Percentiles rank a stretch among this genome's conserved stretches.
Conservation (phyloP, 1,140 invertebrate genomes). For the Papilio helenus region DNA sequence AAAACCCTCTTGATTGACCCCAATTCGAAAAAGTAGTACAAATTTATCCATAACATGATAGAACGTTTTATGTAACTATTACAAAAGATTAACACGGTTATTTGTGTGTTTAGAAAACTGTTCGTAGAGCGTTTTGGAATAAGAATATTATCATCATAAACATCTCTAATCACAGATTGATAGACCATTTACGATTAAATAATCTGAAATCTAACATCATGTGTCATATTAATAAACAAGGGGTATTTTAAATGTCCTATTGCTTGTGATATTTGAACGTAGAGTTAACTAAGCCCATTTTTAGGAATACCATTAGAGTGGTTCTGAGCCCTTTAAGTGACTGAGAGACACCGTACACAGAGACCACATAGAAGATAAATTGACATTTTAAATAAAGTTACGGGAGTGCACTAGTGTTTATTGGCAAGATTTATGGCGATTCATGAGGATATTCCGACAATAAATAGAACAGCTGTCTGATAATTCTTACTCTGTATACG, state of each 20-base stretch:
- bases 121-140: not conserved
- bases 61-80: slow-evolving; percentile 11
- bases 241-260: not conserved
- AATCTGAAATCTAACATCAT: not conserved
- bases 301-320: not conserved
- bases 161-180: not conserved
- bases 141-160: slow-evolving; percentile 7
- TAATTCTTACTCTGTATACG: not conserved
- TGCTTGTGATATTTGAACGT: not conserved
- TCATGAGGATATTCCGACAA: not conserved
- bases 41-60: slow-evolving; percentile 23
- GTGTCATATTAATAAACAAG: not conserved
- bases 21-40: slow-evolving; percentile 27
- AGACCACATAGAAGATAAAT: not conserved
- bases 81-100: slow-evolving; percentile 19
- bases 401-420: not conserved
- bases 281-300: not conserved
- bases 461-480: not conserved
- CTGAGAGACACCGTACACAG: not conserved
- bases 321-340: not conserved
- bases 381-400: not conserved
- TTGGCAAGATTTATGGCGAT: not conserved
- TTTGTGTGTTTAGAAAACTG: slow-evolving; percentile 22
- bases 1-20: slow-evolving; percentile 11
- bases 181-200: not conserved